A percentile compares a stretch with the other conserved stretches of the same genome.
These are phyloP conservation scores for Epistrophe grossulariae DNA, from an alignment of 2,888 invertebrate genomes.

Conservation along the genomic window DNA sequence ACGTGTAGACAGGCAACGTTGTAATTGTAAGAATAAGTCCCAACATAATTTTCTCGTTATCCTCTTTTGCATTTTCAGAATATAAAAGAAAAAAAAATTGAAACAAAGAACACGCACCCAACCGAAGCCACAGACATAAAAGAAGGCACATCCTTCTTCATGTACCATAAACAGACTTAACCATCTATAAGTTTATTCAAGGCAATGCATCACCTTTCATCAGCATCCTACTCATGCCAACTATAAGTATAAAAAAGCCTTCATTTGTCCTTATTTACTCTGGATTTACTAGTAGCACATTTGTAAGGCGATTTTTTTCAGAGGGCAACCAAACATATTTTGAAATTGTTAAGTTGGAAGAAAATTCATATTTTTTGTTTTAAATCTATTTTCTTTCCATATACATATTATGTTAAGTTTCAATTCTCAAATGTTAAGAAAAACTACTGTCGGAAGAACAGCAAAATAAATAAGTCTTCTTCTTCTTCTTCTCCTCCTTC, in stretches of 20 bases:
- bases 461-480: too few species aligned
- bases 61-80: conserved; percentile 15
- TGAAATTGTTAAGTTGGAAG: background rate
- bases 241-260: background rate
- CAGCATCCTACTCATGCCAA: conserved; percentile 1
- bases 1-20: background rate
- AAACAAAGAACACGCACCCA: conserved; percentile 20
- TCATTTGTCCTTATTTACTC: conserved; percentile 11
- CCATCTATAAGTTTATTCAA: conserved; percentile 12
- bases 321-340: background rate
- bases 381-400: too few species aligned
- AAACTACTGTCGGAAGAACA: too few species aligned
- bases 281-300: background rate
- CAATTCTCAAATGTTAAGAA: too few species aligned
- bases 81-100: background rate
- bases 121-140: conserved; percentile 19
- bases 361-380: background rate
- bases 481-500: too few species aligned
- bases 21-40: conserved; percentile 15
- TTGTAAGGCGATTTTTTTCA: background rate
- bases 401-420: too few species aligned
- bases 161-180: conserved; percentile 21
- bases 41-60: conserved; percentile 15
- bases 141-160: conserved; percentile 14
- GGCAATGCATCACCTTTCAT: conserved; percentile 31